phyloP scores from a whole-genome alignment of 2,888 invertebrate species.

The Rhopalosiphum nymphaeae region DNA sequence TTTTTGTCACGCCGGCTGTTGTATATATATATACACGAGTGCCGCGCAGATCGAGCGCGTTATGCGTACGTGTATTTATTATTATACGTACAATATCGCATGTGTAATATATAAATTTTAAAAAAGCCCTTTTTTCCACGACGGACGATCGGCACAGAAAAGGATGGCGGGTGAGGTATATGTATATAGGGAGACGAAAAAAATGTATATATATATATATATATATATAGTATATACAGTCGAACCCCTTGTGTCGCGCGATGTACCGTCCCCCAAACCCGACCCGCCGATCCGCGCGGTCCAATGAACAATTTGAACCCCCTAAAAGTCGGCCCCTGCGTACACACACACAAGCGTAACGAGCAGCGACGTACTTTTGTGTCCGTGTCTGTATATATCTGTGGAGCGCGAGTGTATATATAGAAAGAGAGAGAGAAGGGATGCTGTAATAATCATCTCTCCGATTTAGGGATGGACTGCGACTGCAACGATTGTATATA shows the following conservation, averaged over 20 bases:
- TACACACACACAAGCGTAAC: constrained; percentile 26
- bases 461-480: constrained; percentile 38
- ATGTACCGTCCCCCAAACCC: constrained; percentile 41
- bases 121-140: constrained; percentile 41
- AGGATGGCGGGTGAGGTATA: not conserved
- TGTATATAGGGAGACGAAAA: not conserved
- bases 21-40: not conserved
- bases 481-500: constrained; percentile 18
- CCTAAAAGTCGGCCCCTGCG: constrained; percentile 56
- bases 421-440: constrained; percentile 16
- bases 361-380: constrained; percentile 32
- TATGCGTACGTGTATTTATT: not conserved
- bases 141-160: not conserved
- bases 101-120: constrained; percentile 16
- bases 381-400: not conserved
- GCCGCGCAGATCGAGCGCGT: not conserved
- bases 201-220: not conserved
- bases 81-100: constrained; percentile 8
- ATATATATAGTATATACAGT: not conserved
- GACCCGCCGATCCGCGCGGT: constrained; percentile 61
- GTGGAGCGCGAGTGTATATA: not conserved
- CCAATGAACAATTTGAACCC: constrained; percentile 65
- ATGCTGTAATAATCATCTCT: constrained; percentile 56
- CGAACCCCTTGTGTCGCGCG: constrained; percentile 53
- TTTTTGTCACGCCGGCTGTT: constrained; percentile 48